Conservation (phyloP, 2,113 vertebrate genomes). For the Mobula birostris region DNA sequence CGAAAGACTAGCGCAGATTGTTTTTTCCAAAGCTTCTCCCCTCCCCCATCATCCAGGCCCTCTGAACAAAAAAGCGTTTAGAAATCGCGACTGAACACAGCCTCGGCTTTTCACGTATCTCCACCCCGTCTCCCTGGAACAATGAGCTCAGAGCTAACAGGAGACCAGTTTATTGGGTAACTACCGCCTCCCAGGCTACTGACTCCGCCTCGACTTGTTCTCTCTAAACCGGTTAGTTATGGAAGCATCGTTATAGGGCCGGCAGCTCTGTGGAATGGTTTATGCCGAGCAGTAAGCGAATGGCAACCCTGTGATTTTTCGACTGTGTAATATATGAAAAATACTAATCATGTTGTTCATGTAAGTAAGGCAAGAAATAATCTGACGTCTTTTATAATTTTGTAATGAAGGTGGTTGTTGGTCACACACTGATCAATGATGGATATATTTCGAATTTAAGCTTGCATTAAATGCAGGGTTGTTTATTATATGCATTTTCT, state of each 20-base stretch:
- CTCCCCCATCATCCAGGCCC: background rate
- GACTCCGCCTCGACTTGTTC: background rate
- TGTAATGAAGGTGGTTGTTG: background rate
- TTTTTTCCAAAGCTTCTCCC: background rate
- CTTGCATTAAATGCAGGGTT: background rate
- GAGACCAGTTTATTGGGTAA: background rate
- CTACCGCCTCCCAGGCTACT: background rate
- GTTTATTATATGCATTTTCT: background rate
- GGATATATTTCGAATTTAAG: background rate
- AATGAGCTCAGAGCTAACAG: background rate
- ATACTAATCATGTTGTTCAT: background rate
- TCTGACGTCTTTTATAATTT: background rate
- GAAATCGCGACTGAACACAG: background rate
- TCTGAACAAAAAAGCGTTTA: background rate
- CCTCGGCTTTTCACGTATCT: background rate
- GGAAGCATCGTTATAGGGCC: background rate
- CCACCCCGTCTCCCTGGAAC: background rate
- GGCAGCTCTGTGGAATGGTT: background rate
- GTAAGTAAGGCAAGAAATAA: background rate
- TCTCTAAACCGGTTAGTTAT: background rate
- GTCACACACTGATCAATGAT: background rate
- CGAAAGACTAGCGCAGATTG: background rate
- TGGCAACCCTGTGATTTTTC: background rate
- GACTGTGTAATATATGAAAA: background rate
- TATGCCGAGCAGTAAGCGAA: background rate